Evolutionary conservation across 2,888 invertebrate genomes (phyloP), one percentile per base, ranked within the genome.

Genomic region (Athalia rosae): DNA sequence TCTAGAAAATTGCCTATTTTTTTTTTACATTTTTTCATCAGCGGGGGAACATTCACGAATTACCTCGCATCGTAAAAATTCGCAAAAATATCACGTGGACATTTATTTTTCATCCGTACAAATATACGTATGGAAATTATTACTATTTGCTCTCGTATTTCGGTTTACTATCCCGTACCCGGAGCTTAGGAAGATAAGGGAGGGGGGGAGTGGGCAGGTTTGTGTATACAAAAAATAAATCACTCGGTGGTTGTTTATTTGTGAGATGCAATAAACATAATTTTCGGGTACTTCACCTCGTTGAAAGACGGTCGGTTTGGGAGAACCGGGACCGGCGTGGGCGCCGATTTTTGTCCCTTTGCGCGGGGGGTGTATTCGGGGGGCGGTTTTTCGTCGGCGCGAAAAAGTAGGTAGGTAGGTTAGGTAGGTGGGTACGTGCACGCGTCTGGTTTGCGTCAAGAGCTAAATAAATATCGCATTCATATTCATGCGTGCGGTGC

Each of bases 401-500:
- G 50, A 67, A 62, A 62, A 9, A 62, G 11, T 11, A 58, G 8
- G 53, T 41, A 50, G 8, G 50, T 15, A 28, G 28, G 28, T 28
- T 28, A 2, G n/a, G n/a, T 28, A 28, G 28, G 28, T 28, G 2
- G n/a, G n/a, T 28, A 28, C 28, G 28, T 28, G 28, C 28, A 28
- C 28, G 28, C 53, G 43, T 71, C 71, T 71, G 71, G 56, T 71
- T 58, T 71, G 56, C 71, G 56, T 71, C 71, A 71, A 71, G 71
- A 56, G 71, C 71, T 71, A 71, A 71, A 71, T 71, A 71, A 71
- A 71, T 50, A 71, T 41, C 41, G 4, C n/a, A 53, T 53, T 11
- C 53, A 6, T 53, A 41, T n/a, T 5, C 62, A 15, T 41, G 7
- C 7, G 3, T 69, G 7, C n/a, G n/a, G n/a, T 43, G 43, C 8